A percentile compares a stretch with the other conserved stretches of the same genome.
phyloP scores from a whole-genome alignment of 2,113 vertebrate species.

The Actenoides lindsayi region DNA sequence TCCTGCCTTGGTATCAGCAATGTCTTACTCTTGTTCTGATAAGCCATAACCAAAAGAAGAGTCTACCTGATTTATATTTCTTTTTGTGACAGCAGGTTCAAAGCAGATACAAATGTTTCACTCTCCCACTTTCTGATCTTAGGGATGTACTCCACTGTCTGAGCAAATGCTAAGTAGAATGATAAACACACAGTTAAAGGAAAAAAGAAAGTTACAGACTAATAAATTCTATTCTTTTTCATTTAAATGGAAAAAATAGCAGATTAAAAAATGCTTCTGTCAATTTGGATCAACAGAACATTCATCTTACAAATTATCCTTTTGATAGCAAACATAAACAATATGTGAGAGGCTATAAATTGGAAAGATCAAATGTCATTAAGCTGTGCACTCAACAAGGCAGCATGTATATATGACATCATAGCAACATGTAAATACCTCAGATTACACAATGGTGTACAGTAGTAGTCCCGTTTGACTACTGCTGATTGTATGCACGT shows the following conservation, averaged over 20 bases:
- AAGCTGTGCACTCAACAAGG: background rate
- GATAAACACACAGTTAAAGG: constrained; percentile 13
- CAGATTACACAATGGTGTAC: background rate
- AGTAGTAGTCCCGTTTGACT: background rate
- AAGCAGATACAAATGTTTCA: background rate
- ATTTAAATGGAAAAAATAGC: constrained; percentile 47
- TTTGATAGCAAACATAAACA: constrained; percentile 33
- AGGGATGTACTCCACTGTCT: background rate
- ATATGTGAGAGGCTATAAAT: constrained; percentile 28
- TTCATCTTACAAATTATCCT: constrained; percentile 47
- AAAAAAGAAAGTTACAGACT: constrained; percentile 12
- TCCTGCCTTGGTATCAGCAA: background rate
- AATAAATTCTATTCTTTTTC: constrained; percentile 54
- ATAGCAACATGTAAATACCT: background rate
- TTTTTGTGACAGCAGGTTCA: background rate
- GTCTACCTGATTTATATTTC: background rate
- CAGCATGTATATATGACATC: background rate
- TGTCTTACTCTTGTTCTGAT: background rate
- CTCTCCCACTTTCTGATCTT: background rate
- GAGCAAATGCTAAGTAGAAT: background rate
- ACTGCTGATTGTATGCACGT: background rate
- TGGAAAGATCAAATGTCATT: constrained; percentile 36
- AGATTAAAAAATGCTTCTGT: constrained; percentile 55
- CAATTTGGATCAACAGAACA: constrained; percentile 46
- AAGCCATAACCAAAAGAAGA: background rate